phyloP scores from a whole-genome alignment of 2,888 invertebrate genomes.

The Parnassius mnemosyne region DNA sequence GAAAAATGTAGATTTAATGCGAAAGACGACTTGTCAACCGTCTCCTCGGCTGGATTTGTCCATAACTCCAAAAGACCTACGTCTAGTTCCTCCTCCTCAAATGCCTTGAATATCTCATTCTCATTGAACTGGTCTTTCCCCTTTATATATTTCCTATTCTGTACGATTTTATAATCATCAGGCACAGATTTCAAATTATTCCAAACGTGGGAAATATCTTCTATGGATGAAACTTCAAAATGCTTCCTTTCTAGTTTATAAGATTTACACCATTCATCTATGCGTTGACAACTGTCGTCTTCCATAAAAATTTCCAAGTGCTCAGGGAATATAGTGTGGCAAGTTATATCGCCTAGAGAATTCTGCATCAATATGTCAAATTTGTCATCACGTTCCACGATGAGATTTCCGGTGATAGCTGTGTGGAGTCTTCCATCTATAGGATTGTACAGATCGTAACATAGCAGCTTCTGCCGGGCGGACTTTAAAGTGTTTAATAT shows the following conservation, averaged over 20 bases:
- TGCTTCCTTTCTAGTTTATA: conserved; percentile 42
- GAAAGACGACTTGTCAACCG: conserved; percentile 29
- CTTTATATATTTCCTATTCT: conserved; percentile 28
- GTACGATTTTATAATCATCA: conserved; percentile 43
- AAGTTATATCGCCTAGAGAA: conserved; percentile 66
- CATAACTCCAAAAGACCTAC: conserved; percentile 59
- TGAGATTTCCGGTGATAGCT: conserved; percentile 52
- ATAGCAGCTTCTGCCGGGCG: conserved; percentile 52
- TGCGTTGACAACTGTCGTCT: conserved; percentile 49
- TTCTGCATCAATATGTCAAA: conserved; percentile 60
- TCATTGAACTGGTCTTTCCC: conserved; percentile 42
- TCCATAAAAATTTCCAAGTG: conserved; percentile 54
- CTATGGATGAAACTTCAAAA: conserved; percentile 52
- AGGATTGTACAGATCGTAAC: conserved; percentile 54
- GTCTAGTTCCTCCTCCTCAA: conserved; percentile 58
- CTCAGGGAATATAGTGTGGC: conserved; percentile 55
- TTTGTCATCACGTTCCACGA: conserved; percentile 52
- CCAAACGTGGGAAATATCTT: conserved; percentile 53
- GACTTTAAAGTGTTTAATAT: conserved; percentile 51
- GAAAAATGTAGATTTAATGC: conserved; percentile 33
- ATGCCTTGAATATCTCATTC: conserved; percentile 53
- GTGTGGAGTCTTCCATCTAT: conserved; percentile 54
- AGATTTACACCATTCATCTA: conserved; percentile 58
- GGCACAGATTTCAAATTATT: conserved; percentile 53
- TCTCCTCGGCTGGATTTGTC: conserved; percentile 37